phyloP scores from a whole-genome alignment of 2,888 invertebrate species.

The Phrixothrix hirtus region DNA sequence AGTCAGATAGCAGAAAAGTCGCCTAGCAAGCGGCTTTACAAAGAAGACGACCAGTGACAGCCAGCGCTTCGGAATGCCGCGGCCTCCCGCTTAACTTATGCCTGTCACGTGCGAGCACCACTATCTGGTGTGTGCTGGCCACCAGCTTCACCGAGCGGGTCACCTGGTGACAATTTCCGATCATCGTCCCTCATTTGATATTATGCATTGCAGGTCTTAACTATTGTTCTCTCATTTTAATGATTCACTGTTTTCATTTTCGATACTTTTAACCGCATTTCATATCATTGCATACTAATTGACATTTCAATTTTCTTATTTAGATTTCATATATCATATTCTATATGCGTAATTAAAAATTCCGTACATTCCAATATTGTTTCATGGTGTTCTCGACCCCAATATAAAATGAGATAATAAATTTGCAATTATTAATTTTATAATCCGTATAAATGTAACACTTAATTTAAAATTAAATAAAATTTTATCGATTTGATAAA shows the following conservation, averaged over 20 bases:
- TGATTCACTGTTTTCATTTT: conserved; percentile 17
- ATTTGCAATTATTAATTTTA: too few species aligned
- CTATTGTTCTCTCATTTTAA: conserved; percentile 11
- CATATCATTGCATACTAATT: not conserved
- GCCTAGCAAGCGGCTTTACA: conserved; percentile 44
- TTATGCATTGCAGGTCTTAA: conserved; percentile 9
- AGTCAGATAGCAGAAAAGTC: conserved; percentile 32
- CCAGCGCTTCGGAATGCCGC: conserved; percentile 48
- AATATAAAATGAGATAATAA: too few species aligned
- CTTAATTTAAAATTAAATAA: not conserved
- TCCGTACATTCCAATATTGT: too few species aligned
- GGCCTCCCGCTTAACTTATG: conserved; percentile 53
- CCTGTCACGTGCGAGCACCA: conserved; percentile 53
- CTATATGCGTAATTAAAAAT: not conserved
- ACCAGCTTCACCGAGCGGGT: conserved; percentile 43
- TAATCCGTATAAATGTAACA: too few species aligned
- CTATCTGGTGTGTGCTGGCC: conserved; percentile 41
- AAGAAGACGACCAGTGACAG: conserved; percentile 47
- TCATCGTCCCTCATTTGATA: conserved; percentile 12
- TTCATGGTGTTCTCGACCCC: too few species aligned
- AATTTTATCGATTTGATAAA: not conserved
- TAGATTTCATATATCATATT: not conserved
- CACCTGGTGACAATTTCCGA: conserved; percentile 31
- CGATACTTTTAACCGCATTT: conserved; percentile 11
- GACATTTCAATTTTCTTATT: not conserved